These are phyloP conservation scores for Plusia festucae DNA, from an alignment of 2,888 invertebrate genomes.

Conservation along the genomic window DNA sequence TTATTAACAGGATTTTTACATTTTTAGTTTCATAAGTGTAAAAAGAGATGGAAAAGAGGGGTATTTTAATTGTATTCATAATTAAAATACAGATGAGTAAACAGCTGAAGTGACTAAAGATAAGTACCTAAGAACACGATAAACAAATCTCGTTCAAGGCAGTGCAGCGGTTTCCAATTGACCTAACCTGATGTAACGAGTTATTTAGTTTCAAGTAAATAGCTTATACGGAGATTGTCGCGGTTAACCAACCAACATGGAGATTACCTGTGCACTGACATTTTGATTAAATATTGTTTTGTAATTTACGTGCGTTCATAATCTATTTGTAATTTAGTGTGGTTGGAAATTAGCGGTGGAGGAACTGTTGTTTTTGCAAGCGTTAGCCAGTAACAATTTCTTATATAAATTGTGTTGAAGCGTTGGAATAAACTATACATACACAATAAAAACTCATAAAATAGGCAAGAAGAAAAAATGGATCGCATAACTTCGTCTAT, in stretches of 20 bases:
- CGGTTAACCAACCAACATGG: constrained; percentile 9
- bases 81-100: too few species aligned
- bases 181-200: constrained; percentile 35
- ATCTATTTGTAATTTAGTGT: constrained; percentile 1
- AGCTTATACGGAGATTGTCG: constrained; percentile 15
- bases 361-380: not conserved
- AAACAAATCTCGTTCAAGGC: constrained; percentile 33
- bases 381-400: not conserved
- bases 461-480: too few species aligned
- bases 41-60: too few species aligned
- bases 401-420: too few species aligned
- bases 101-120: not conserved
- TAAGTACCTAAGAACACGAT: constrained; percentile 18
- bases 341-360: not conserved
- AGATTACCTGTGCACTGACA: not conserved
- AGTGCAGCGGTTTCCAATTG: constrained; percentile 44
- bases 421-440: too few species aligned
- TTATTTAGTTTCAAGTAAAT: constrained; percentile 20
- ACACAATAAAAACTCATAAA: too few species aligned
- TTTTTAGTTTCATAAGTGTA: too few species aligned
- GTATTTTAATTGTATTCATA: too few species aligned
- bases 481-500: too few species aligned
- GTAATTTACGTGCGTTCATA: not conserved
- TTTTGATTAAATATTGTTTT: constrained; percentile 1
- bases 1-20: too few species aligned